Percentiles rank a stretch among this genome's conserved stretches.
Evolutionary conservation across 2,113 vertebrate genomes (phyloP).

Genomic region (Anser cygnoides): DNA sequence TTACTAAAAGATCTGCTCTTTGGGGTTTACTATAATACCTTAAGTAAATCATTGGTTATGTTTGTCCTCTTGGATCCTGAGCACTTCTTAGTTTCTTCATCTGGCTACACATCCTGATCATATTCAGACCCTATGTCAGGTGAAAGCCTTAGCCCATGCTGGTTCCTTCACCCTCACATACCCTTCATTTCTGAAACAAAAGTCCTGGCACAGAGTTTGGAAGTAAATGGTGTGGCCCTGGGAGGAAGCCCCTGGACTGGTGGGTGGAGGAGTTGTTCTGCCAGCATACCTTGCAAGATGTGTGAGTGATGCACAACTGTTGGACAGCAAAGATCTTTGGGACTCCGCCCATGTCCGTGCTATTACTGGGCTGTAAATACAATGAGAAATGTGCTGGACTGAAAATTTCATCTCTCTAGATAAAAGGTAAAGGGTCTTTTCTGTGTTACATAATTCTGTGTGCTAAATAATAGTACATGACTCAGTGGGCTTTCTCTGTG

Average conservation of each 20-base stretch:
- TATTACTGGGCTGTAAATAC: accelerated
- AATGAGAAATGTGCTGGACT: neutral
- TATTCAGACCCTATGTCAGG: neutral
- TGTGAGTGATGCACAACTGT: neutral
- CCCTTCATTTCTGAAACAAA: neutral
- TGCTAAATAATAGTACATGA: neutral
- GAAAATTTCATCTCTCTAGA: neutral
- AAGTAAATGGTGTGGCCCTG: neutral
- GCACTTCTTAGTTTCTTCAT: neutral
- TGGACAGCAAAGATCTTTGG: neutral
- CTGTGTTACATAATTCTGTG: neutral
- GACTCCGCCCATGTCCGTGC: too few relatives aligned
- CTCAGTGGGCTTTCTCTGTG: neutral
- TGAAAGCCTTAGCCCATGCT: neutral
- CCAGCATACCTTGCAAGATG: accelerated
- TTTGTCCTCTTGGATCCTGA: neutral
- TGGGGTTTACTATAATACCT: neutral
- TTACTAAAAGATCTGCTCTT: neutral
- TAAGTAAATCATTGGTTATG: neutral
- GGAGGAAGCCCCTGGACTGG: neutral
- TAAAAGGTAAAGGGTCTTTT: neutral
- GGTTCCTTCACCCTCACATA: neutral
- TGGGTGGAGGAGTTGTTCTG: neutral
- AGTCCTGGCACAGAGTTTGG: neutral
- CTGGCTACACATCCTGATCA: neutral